phyloP scores from a whole-genome alignment of 2,113 vertebrate species.

The Ptyas mucosa region DNA sequence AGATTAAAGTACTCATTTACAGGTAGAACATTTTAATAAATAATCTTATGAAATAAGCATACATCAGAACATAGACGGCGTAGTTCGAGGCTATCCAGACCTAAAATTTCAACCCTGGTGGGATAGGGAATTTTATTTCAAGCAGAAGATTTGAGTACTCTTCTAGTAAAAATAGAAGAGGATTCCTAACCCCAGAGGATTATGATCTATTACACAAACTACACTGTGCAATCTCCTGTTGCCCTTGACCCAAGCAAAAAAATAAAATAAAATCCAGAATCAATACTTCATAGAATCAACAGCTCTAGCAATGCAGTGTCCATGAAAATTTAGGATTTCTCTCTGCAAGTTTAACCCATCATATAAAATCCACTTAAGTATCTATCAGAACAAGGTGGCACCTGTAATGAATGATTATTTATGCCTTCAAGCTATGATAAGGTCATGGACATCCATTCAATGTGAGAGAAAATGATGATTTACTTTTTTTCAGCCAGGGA shows the following conservation, averaged over 20 bases:
- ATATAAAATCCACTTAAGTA: constrained; percentile 33
- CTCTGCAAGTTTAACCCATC: constrained; percentile 26
- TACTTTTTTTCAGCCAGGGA: constrained; percentile 16
- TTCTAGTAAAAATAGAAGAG: too few relatives aligned
- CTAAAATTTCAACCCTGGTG: too few relatives aligned
- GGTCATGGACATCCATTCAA: constrained; percentile 23
- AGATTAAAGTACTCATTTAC: too few relatives aligned
- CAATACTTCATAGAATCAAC: constrained; percentile 30
- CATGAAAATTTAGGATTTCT: constrained; percentile 41
- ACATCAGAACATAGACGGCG: too few relatives aligned
- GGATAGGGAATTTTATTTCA: too few relatives aligned
- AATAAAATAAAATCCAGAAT: not conserved
- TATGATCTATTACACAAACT: constrained; percentile 47
- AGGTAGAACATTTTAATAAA: too few relatives aligned
- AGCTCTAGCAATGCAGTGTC: constrained; percentile 13
- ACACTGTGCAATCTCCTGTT: constrained; percentile 4
- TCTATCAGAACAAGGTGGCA: constrained; percentile 35
- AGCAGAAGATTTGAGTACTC: too few relatives aligned
- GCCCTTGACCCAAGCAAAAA: constrained; percentile 8
- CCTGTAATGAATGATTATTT: constrained; percentile 37
- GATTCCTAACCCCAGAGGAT: constrained; percentile 15
- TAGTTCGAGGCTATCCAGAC: too few relatives aligned
- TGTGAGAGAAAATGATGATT: constrained; percentile 28
- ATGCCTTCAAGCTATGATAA: constrained; percentile 38
- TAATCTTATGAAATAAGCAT: too few relatives aligned